These are phyloP conservation scores for Channa striata DNA, from an alignment of 2,797 vertebrate species.

Conservation along the genomic window DNA sequence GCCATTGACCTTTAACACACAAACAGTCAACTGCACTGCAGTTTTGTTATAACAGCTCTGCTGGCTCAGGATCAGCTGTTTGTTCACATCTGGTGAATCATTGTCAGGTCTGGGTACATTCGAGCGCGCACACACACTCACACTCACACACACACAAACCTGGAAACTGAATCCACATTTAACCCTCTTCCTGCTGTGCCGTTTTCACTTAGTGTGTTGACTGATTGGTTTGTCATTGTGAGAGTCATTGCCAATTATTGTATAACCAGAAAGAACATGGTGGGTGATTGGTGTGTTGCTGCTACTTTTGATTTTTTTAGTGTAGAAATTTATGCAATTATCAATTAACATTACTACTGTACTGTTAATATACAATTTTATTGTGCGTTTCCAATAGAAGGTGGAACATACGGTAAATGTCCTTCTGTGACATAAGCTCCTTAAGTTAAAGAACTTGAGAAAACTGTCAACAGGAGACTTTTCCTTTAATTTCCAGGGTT, in stretches of 20 bases:
- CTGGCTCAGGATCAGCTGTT: slow-evolving; percentile 13
- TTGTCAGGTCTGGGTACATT: slow-evolving; percentile 4
- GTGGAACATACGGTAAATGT: too few relatives aligned
- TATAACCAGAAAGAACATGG: too few relatives aligned
- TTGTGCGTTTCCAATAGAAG: too few relatives aligned
- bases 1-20: slow-evolving; percentile 13
- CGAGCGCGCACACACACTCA: neutral
- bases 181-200: slow-evolving; percentile 11
- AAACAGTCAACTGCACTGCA: neutral
- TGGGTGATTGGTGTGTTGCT: neutral
- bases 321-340: too few relatives aligned
- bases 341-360: too few relatives aligned
- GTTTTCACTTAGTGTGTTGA: neutral
- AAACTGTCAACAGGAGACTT: too few relatives aligned
- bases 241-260: too few relatives aligned
- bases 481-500: too few relatives aligned
- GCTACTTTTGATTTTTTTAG: too few relatives aligned
- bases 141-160: neutral
- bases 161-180: slow-evolving; percentile 7
- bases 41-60: slow-evolving; percentile 11
- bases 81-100: slow-evolving; percentile 33
- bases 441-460: too few relatives aligned
- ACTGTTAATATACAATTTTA: too few relatives aligned
- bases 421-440: too few relatives aligned
- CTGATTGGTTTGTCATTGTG: neutral